Percentiles rank a stretch among this genome's conserved stretches.
Evolutionary conservation across 2,888 invertebrate species (phyloP).

Genomic region (Pandemis heparana): DNA sequence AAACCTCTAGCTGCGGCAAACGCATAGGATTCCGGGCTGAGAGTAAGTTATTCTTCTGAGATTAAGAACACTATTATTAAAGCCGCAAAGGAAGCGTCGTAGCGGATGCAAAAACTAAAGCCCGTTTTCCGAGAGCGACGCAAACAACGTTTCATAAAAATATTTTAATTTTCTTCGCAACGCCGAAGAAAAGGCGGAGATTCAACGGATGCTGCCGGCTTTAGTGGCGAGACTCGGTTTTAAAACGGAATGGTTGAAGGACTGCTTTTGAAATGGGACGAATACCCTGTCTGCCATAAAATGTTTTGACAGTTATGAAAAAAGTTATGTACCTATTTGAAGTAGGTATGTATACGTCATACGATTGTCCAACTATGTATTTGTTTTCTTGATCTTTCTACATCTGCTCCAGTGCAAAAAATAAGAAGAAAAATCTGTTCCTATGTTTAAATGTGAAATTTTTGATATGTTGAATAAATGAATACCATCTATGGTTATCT

Average conservation of each 20-base stretch:
- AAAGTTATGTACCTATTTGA: neutral
- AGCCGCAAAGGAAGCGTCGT: slow-evolving; percentile 38
- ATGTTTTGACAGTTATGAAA: slow-evolving; percentile 5
- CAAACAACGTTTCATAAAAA: slow-evolving; percentile 39
- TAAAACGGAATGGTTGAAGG: slow-evolving; percentile 35
- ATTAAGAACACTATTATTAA: slow-evolving; percentile 40
- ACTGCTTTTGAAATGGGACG: slow-evolving; percentile 20
- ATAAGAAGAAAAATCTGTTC: no score
- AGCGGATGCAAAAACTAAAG: slow-evolving; percentile 37
- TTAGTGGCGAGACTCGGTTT: slow-evolving; percentile 7
- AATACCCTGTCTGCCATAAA: slow-evolving; percentile 9
- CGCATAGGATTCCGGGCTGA: slow-evolving; percentile 15
- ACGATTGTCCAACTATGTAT: neutral
- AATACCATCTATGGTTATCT: no score
- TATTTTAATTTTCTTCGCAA: slow-evolving; percentile 41
- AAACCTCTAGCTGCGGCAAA: slow-evolving; percentile 12
- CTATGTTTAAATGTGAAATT: no score
- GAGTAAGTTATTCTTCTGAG: slow-evolving; percentile 29
- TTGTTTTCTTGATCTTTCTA: no score
- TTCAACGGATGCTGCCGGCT: slow-evolving; percentile 33
- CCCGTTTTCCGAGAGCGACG: slow-evolving; percentile 31
- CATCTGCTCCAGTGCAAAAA: no score
- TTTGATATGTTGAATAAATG: no score
- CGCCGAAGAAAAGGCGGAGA: slow-evolving; percentile 34
- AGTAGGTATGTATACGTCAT: neutral